Evolutionary conservation across 53 echinoderm and acorn worm genomes (phyloP).

Genomic region (Crossaster papposus): DNA sequence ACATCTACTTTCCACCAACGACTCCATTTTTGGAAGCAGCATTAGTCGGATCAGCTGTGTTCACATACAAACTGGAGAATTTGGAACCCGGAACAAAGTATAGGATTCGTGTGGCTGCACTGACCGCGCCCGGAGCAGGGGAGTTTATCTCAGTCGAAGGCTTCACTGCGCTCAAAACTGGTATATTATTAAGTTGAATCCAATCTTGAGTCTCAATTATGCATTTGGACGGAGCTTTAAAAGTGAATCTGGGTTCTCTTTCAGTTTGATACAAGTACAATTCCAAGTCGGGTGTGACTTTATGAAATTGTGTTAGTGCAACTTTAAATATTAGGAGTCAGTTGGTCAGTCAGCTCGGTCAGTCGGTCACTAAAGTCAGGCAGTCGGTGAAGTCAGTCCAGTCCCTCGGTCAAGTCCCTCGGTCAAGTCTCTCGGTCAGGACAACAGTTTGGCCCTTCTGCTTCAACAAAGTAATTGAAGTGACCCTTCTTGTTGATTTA

Average conservation of each 20-base stretch:
- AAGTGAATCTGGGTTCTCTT: too few species aligned
- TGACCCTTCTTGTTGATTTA: background rate
- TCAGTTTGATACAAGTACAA: too few species aligned
- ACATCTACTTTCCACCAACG: background rate
- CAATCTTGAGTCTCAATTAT: background rate
- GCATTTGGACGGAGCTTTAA: too few species aligned
- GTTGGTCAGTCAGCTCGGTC: background rate
- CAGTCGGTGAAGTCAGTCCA: background rate
- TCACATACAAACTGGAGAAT: background rate
- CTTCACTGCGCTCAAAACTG: constrained; percentile 66
- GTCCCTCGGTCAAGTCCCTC: too few species aligned
- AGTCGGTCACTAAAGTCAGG: background rate
- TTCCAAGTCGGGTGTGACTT: too few species aligned
- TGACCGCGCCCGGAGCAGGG: constrained; percentile 68
- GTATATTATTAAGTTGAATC: background rate
- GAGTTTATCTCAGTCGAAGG: constrained; percentile 43
- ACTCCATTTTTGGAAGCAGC: background rate
- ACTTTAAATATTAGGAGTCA: background rate
- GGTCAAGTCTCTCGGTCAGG: background rate
- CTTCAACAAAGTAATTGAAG: background rate
- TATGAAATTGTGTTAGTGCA: too few species aligned
- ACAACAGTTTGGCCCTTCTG: background rate
- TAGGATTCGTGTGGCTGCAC: constrained; percentile 64
- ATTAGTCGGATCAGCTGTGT: constrained; percentile 7
- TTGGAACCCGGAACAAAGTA: constrained; percentile 78